phyloP scores from a whole-genome alignment of 2,113 vertebrate species.

The Scomber scombrus region DNA sequence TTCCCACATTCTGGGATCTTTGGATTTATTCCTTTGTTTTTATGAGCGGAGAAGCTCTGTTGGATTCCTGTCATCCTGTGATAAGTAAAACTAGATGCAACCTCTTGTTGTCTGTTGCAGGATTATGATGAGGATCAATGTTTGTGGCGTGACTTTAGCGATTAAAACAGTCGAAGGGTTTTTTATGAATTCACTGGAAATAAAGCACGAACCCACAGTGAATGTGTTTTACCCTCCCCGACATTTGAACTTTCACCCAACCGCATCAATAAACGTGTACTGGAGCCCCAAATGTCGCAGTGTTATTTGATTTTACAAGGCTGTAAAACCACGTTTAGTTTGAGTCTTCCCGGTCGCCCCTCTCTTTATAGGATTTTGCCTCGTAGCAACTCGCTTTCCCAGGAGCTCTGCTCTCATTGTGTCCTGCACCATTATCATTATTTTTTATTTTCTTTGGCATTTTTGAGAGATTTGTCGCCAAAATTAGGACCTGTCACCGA shows the following conservation, averaged over 20 bases:
- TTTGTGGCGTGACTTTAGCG: neutral
- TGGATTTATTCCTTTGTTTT: slow-evolving; percentile 78
- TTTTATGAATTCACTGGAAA: neutral
- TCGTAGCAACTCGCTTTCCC: slow-evolving; percentile 24
- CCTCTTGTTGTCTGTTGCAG: slow-evolving; percentile 11
- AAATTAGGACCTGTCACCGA: slow-evolving; percentile 61
- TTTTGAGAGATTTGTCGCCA: slow-evolving; percentile 54
- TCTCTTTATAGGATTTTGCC: slow-evolving; percentile 47
- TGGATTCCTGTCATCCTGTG: slow-evolving; percentile 4
- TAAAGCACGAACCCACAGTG: neutral
- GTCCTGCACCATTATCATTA: slow-evolving; percentile 38
- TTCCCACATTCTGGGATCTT: slow-evolving; percentile 77
- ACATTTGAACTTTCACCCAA: slow-evolving; percentile 53
- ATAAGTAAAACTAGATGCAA: neutral
- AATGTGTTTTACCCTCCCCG: slow-evolving; percentile 32
- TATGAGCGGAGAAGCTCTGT: slow-evolving; percentile 34
- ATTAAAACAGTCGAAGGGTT: neutral
- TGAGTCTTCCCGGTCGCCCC: slow-evolving; percentile 23
- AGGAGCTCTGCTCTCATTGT: slow-evolving; percentile 51
- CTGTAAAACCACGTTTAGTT: slow-evolving; percentile 56
- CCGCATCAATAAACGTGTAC: slow-evolving; percentile 40
- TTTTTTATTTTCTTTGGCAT: slow-evolving; percentile 45
- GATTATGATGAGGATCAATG: slow-evolving; percentile 19
- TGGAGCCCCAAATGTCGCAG: slow-evolving; percentile 2
- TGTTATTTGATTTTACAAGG: slow-evolving; percentile 47